Evolutionary conservation across 1,140 invertebrate species (phyloP).

Genomic region (Neodiprion lecontei): DNA sequence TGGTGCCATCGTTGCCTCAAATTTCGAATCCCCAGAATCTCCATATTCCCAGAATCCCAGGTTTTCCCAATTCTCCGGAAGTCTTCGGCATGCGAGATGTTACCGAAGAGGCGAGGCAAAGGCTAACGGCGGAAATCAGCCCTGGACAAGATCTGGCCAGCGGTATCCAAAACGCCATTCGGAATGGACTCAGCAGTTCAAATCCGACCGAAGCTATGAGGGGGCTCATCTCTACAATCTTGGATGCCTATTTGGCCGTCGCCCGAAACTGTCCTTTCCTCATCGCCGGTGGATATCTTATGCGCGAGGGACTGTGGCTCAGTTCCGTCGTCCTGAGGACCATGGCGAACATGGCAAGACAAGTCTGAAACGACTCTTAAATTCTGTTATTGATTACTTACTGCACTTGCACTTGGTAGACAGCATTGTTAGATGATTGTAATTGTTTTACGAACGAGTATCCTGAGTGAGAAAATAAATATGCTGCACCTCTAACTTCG

Average conservation of each 20-base stretch:
- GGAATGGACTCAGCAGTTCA: conserved; percentile 34
- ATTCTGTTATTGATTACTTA: too few species aligned
- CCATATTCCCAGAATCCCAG: not conserved
- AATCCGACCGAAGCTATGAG: conserved; percentile 35
- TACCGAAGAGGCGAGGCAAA: conserved; percentile 23
- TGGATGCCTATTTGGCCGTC: conserved; percentile 29
- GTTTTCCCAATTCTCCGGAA: not conserved
- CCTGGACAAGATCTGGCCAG: conserved; percentile 32
- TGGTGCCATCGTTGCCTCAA: not conserved
- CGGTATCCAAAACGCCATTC: conserved; percentile 38
- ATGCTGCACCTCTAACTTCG: too few species aligned
- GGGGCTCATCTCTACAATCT: conserved; percentile 27
- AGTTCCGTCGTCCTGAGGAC: not conserved
- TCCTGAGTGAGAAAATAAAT: too few species aligned
- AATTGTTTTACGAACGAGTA: too few species aligned
- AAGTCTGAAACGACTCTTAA: not conserved
- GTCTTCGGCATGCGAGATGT: conserved; percentile 29
- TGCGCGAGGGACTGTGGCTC: conserved; percentile 34
- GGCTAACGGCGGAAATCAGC: conserved; percentile 22
- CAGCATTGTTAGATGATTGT: too few species aligned
- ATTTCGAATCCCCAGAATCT: not conserved
- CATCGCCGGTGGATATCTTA: conserved; percentile 25
- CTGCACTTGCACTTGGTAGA: too few species aligned
- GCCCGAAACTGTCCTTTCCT: conserved; percentile 34
- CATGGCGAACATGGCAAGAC: not conserved